Conservation (phyloP, 2,113 vertebrate species). For the Scytalopus superciliaris region DNA sequence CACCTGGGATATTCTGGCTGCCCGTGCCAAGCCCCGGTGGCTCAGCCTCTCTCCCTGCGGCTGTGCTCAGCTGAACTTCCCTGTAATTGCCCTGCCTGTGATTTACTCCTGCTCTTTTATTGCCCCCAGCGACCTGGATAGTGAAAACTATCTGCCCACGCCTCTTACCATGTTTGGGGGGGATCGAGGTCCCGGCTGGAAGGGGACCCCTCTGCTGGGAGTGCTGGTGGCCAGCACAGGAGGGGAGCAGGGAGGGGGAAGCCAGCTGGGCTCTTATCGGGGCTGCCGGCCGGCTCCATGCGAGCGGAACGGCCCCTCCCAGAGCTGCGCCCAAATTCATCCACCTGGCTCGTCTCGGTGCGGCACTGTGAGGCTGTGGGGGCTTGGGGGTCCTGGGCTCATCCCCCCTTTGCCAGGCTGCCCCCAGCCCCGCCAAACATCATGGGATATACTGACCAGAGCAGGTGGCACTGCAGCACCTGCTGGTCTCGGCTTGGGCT, state of each 20-base stretch:
- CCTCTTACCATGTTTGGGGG: background rate
- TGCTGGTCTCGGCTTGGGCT: accelerated
- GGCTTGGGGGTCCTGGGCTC: background rate
- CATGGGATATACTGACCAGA: background rate
- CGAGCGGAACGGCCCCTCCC: background rate
- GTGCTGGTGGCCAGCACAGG: accelerated
- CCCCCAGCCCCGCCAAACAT: accelerated
- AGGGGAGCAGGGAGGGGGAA: background rate
- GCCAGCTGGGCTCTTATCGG: background rate
- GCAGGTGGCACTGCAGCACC: background rate
- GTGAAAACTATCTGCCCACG: background rate
- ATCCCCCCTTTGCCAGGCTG: accelerated
- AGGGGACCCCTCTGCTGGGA: background rate
- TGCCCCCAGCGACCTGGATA: accelerated
- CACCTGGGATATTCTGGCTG: background rate
- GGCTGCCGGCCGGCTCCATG: background rate
- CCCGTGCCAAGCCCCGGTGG: background rate
- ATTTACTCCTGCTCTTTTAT: background rate
- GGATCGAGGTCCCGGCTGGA: background rate
- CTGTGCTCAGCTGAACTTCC: background rate
- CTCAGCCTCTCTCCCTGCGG: background rate
- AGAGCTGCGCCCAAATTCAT: background rate
- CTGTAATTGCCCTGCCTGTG: background rate
- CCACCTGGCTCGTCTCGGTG: accelerated
- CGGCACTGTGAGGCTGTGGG: accelerated